Base-by-base conservation (phyloP, 2,113 vertebrate genomes). In the Pygathrix nemaeus region DNA sequence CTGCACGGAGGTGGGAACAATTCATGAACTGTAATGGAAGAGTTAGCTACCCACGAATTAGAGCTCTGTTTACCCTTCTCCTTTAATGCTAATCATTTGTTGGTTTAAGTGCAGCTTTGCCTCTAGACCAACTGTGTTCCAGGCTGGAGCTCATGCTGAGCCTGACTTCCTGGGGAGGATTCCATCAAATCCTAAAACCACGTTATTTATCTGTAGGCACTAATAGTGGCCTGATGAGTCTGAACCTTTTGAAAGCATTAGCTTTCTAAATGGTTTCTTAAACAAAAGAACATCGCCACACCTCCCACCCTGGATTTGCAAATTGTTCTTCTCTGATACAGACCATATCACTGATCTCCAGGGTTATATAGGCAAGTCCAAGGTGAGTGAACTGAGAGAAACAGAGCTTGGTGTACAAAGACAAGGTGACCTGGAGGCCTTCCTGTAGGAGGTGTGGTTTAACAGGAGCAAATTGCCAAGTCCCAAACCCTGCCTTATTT, bases 381-480 rank as follows among this genome's bases (percentile, higher is more conserved):
- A 38, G 32, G 43, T 64, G n/a, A 78, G 91, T 21, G 75, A 72
- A 43, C 6, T 23, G 35, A 91, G 6, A 79, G 52, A 83, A 38
- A 84, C 84, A 78, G 8, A 82, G 18, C 13, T 45, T 59, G 16
- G 23, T 40, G 20, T 64, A 64, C 27, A 64, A 64, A 64, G 61
- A 64, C 61, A 87, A 86, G 64, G 35, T 80, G 35, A 70, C 61
- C 73, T 38, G 20, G 75, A 94, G 73, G 61, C 21, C 92, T 92
- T 88, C 66, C 75, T 80, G 52, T 30, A 94, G 82, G 57, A 91
- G 32, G 57, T 40, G 61, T 86, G 52, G 23, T 86, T 94, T 95
- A 70, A 83, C 52, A 20, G 27, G 21, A 43, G 40, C 27, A 73
- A 43, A 73, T 13, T 20, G n/a, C 88, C 88, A 72, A 87, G 32